Base-by-base conservation (phyloP, 2,797 vertebrate genomes). In the Loris lydekkerianus region DNA sequence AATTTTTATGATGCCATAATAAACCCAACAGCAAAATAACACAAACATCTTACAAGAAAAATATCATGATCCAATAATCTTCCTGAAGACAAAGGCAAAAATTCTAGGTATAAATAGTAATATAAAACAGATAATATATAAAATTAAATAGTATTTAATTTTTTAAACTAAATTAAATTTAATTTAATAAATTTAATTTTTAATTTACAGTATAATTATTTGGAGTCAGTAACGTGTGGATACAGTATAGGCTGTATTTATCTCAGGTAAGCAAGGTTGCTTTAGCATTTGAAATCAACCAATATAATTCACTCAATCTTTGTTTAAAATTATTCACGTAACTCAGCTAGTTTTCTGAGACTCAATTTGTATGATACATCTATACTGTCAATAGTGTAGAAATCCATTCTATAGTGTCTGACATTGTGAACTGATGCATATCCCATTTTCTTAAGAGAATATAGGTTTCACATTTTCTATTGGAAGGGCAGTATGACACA, bases 81-180 rank as follows among this genome's bases (percentile, higher is more conserved):
- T 81, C 53, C 86, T 81, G 60, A 58, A 91, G 40, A 65, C 25
- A 73, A 91, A 91, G 80, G 29, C 37, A 86, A 91, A 67, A 31
- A 21, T 63, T 31, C 46, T 60, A 89, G 65, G 25, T 23, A 34
- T 67, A 56, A 92, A 34, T 4, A 92, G 3, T 43, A 77, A 37
- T 69, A 67, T 53, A 86, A 15, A 69, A 69, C n/a, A 15, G 49
- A 76, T 27, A 85, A 58, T 21, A 29, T 21, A 18, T n/a, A 60
- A 75, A 46, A 46, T 17, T 23, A 11, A 27, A 65, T 46, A 11
- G 13, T 70, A 13, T 82, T 34, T 34, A 34, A 34, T 34, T 34
- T 34, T 34, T 34, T 34, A 34, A 34, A 34, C 34, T 34, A 34
- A 34, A 34, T 34, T 34, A 34, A 34, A 34, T 34, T 34, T 34